Base-by-base conservation (phyloP, 2,888 invertebrate species). In the Geotrupes spiniger region DNA sequence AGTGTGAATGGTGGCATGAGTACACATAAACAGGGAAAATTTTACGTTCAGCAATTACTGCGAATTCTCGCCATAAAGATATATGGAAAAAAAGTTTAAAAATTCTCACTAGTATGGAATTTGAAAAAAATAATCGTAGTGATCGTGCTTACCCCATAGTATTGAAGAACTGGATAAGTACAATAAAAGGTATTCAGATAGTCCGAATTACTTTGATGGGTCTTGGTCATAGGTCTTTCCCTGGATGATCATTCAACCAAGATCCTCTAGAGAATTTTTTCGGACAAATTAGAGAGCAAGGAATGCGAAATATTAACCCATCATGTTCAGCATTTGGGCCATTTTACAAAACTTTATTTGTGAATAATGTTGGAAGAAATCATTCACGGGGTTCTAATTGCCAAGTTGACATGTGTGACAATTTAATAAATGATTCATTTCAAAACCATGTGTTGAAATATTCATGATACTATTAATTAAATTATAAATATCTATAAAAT, bases 221-320 rank as follows among this genome's bases (percentile, higher is more conserved):
- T 14, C 14, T 38, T 38, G 36, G n/a, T n/a, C n/a, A n/a, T n/a
- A 36, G 9, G 9, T 36, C n/a, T 11, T 31, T 46, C 21, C 12
- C 40, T 12, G 31, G 39, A 4, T 10, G 39, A 16, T 39, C 45
- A n/a, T 45, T 45, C n/a, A 39, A 39, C 12, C 45, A 39, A 11
- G 39, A 39, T 27, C 31, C 39, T 11, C 2, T 45, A 11, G 31
- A 45, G 25, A 45, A 45, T 28, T 39, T 45, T 21, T 45, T 38
- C 21, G 11, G 21, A 2, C 39, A 39, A 31, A n/a, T 44, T 6
- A 10, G 16, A 10, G 2, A 9, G 4, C 39, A 17, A n/a, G 1
- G n/a, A 2, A 10, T 28, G n/a, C 28, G 28, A 2, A 28, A 28
- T 28, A 9, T 10, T 28, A 28, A n/a, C n/a, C n/a, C n/a, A n/a